Evolutionary conservation across 1,140 invertebrate genomes (phyloP), one percentile per base, ranked within the genome.

Genomic region (Caenorhabditis brenneri): DNA sequence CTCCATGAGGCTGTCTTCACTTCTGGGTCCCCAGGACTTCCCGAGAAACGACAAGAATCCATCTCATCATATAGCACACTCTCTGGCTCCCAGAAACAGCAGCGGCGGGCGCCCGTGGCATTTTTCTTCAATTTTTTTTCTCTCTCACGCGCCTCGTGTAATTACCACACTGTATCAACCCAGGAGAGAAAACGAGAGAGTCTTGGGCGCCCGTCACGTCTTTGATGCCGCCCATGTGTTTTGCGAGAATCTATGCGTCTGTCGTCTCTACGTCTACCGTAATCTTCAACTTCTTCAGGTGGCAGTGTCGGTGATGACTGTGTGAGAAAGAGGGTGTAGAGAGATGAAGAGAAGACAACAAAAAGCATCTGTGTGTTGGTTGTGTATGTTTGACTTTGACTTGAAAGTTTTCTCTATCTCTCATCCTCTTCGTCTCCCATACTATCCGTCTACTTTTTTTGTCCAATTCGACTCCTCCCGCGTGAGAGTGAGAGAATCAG

Each of bases 401-500:
- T 74, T 74, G 65, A 74, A 74, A 74, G 65, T 74, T 74, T 74
- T 65, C 58, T 65, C 65, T 24, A 27, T 74, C 65, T 42, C 65
- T 74, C 65, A 42, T 36, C 42, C 65, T 74, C 65, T 74, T 46
- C 36, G 4, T 42, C 36, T 24, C n/a, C 4, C 5, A 42, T n/a
- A 46, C 65, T 27, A 42, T 42, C 36, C 42, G 15, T 22, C 22
- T 74, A 4, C 36, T 33, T 74, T 74, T n/a, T 74, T 74, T 74
- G 36, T 74, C 33, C 65, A 46, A 46, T 74, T 46, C 36, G 65
- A 74, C 65, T 74, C 65, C 65, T 74, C 65, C 65, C 65, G 65
- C 65, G 65, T 74, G 65, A 74, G 65, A 74, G 65, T 74, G 65
- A 74, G 65, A 74, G 65, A 74, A 74, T 74, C 65, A 74, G 65